These are phyloP conservation scores for Cryptoprocta ferox DNA, from an alignment of 2,797 vertebrate species.

Conservation along the genomic window DNA sequence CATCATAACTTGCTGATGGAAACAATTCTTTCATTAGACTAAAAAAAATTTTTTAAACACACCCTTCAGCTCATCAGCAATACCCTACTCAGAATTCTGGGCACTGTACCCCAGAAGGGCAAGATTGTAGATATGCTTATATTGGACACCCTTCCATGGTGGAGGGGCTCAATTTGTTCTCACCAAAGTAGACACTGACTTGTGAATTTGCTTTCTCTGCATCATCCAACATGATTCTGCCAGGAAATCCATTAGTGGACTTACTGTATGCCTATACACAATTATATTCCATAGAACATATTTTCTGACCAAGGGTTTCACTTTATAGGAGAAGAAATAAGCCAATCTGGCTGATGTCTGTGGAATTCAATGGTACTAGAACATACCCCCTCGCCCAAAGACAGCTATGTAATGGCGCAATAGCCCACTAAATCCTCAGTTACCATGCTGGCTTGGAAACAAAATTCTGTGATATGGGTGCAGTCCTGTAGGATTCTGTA, in stretches of 20 bases:
- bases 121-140: not conserved
- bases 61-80: not conserved
- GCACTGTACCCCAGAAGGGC: not conserved
- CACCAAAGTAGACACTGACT: not conserved
- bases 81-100: not conserved
- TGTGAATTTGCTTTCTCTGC: not conserved
- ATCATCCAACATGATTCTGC: not conserved
- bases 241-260: not conserved
- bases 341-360: not conserved
- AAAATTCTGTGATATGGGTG: too few species aligned
- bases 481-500: too few species aligned
- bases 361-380: not conserved
- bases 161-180: not conserved
- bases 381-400: not conserved
- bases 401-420: not conserved
- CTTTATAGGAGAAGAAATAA: not conserved
- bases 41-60: not conserved
- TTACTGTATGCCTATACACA: not conserved
- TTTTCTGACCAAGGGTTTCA: not conserved
- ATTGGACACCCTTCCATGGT: not conserved
- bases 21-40: not conserved
- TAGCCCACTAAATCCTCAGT: not conserved
- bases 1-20: not conserved
- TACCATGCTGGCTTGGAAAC: not conserved
- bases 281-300: not conserved